Evolutionary conservation across 2,888 invertebrate genomes (phyloP).

Genomic region (Adineta ricciae): DNA sequence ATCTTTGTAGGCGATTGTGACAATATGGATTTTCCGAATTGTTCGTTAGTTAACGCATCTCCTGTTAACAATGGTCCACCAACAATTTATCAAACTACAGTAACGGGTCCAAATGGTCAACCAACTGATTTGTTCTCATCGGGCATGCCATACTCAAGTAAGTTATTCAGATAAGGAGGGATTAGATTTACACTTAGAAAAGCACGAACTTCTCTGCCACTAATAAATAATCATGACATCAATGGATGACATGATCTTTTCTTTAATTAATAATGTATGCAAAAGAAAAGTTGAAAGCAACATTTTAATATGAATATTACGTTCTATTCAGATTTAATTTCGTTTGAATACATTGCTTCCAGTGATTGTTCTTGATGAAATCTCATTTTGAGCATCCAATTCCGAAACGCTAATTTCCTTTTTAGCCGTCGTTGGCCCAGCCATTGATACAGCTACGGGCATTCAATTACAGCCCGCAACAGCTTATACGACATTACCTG

Average conservation of each 20-base stretch:
- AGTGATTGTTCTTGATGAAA: no score
- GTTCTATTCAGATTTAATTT: no score
- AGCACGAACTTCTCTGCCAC: no score
- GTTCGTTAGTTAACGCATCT: not conserved
- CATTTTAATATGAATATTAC: no score
- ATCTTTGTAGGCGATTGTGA: not conserved
- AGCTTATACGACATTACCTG: not conserved
- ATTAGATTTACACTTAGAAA: no score
- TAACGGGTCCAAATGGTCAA: not conserved
- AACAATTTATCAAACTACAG: not conserved
- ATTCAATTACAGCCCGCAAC: not conserved
- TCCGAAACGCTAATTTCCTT: no score
- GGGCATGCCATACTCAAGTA: slow-evolving; percentile 6
- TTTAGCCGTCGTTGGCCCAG: not conserved
- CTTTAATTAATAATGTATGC: no score
- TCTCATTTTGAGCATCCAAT: no score
- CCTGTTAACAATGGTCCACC: not conserved
- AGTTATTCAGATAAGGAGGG: not conserved
- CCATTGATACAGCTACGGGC: not conserved
- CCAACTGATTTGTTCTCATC: slow-evolving; percentile 17
- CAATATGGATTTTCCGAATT: not conserved
- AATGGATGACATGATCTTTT: no score
- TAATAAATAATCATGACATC: no score
- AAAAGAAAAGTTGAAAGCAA: no score
- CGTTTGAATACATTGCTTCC: no score